phyloP scores from a whole-genome alignment of 2,113 vertebrate genomes.

The Dasyornis broadbenti region DNA sequence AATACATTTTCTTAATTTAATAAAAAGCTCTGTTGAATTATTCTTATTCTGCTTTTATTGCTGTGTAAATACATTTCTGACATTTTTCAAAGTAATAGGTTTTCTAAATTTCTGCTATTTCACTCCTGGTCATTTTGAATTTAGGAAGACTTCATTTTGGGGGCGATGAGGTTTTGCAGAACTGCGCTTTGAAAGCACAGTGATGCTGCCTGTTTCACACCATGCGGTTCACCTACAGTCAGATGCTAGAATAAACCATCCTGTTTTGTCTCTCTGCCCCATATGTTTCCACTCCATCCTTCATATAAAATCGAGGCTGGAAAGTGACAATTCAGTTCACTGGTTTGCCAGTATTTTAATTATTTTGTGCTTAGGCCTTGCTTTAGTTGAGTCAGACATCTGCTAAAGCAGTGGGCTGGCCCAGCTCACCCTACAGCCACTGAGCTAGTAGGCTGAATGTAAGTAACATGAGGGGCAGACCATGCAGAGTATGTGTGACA shows the following conservation, averaged over 20 bases:
- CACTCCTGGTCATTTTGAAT: neutral
- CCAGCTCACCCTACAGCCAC: neutral
- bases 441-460: neutral
- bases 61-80: neutral
- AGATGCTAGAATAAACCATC: neutral
- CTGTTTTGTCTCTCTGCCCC: neutral
- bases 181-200: neutral
- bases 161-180: neutral
- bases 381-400: neutral
- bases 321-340: neutral
- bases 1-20: neutral
- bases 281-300: neutral
- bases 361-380: neutral
- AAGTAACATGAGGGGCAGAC: neutral
- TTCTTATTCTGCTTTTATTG: neutral
- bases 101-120: neutral
- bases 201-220: neutral
- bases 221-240: fast-evolving
- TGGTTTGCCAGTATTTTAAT: neutral
- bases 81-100: neutral
- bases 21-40: neutral
- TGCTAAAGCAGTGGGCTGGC: neutral
- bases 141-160: neutral
- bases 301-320: neutral
- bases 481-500: neutral